phyloP scores from a whole-genome alignment of 2,113 vertebrate species.

The Muscicapa adusta region DNA sequence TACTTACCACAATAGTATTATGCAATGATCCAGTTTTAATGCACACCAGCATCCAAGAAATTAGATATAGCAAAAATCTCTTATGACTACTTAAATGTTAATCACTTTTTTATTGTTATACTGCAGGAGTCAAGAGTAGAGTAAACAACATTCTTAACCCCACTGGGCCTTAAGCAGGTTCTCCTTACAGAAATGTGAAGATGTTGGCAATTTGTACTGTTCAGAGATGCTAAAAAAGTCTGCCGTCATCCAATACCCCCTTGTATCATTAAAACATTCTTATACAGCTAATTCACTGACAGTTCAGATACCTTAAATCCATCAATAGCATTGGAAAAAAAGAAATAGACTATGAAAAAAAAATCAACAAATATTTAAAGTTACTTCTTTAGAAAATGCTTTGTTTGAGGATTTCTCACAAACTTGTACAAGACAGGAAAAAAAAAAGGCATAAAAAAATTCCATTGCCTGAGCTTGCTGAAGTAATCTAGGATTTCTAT shows the following conservation, averaged over 20 bases:
- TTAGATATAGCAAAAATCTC: conserved; percentile 61
- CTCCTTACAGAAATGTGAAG: conserved; percentile 14
- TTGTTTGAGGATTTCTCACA: conserved; percentile 1
- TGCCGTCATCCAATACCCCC: conserved; percentile 35
- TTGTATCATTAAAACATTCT: conserved; percentile 13
- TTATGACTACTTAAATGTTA: conserved; percentile 71
- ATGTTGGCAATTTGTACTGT: conserved; percentile 42
- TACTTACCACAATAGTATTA: conserved; percentile 39
- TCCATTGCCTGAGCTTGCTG: conserved; percentile 6
- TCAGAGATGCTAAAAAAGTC: conserved; percentile 50
- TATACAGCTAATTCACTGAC: background rate
- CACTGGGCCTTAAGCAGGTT: conserved; percentile 35
- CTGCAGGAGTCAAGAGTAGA: conserved; percentile 60
- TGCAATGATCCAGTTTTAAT: conserved; percentile 60
- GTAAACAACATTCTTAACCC: conserved; percentile 64
- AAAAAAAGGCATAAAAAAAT: background rate
- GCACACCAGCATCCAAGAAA: conserved; percentile 54
- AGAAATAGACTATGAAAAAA: background rate
- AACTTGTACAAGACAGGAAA: background rate
- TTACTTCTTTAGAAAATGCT: background rate
- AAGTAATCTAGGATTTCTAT: conserved; percentile 24
- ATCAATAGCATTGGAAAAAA: conserved; percentile 7
- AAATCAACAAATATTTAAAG: background rate
- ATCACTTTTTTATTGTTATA: conserved; percentile 69
- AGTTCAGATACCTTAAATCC: conserved; percentile 5